phyloP scores from a whole-genome alignment of 2,797 vertebrate species.

The Vireo griseus region DNA sequence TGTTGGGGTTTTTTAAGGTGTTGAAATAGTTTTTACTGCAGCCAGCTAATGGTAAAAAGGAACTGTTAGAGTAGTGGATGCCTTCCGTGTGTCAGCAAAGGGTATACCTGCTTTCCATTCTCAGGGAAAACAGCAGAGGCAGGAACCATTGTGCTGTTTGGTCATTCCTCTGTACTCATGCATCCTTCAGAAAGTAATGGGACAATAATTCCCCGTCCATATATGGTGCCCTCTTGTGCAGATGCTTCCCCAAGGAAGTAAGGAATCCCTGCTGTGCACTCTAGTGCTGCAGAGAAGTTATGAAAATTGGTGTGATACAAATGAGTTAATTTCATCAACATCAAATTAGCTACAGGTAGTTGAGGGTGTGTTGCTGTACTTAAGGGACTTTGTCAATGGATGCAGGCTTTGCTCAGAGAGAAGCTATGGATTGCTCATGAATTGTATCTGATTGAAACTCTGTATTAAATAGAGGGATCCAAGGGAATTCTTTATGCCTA shows the following conservation, averaged over 20 bases:
- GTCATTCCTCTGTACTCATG: neutral
- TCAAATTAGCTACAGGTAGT: neutral
- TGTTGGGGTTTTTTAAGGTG: fast-evolving
- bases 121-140: neutral
- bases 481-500: fast-evolving
- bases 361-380: neutral
- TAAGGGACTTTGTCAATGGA: neutral
- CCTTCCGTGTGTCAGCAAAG: neutral
- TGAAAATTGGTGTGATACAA: neutral
- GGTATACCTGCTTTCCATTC: neutral
- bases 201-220: neutral
- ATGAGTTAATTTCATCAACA: fast-evolving
- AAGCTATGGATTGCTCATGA: neutral
- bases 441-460: neutral
- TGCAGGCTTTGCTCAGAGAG: neutral
- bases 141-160: neutral
- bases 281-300: neutral
- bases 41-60: neutral
- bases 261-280: neutral
- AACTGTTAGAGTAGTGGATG: neutral
- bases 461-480: neutral
- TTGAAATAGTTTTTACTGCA: neutral
- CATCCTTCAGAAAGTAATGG: neutral
- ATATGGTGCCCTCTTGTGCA: neutral
- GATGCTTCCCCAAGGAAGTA: neutral